These are phyloP conservation scores for Halcyon malimbica DNA, from an alignment of 2,113 vertebrate species.

Conservation along the genomic window DNA sequence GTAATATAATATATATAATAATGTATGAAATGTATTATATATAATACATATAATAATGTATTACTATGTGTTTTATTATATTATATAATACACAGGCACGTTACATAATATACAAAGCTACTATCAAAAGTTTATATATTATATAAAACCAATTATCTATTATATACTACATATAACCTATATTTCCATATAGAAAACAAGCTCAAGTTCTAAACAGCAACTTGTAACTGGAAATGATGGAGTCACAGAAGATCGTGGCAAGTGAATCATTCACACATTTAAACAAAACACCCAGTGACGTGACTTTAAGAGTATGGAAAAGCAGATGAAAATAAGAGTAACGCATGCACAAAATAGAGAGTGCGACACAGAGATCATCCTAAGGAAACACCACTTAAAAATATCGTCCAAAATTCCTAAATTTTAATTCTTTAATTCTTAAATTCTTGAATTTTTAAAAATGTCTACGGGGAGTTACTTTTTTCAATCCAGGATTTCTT, in stretches of 20 bases:
- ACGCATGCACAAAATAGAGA: background rate
- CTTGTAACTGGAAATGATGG: fast-evolving
- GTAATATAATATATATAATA: too few species aligned
- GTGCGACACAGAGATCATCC: background rate
- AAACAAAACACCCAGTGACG: fast-evolving
- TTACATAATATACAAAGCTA: too few species aligned
- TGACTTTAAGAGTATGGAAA: background rate
- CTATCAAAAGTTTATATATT: too few species aligned
- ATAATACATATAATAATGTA: too few species aligned
- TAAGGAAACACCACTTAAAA: background rate
- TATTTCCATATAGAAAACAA: background rate
- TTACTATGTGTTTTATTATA: too few species aligned
- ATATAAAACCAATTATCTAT: background rate
- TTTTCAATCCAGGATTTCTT: background rate
- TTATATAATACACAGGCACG: too few species aligned
- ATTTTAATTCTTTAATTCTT: background rate
- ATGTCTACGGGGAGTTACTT: background rate
- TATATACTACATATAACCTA: background rate
- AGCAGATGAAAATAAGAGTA: background rate
- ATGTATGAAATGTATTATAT: too few species aligned
- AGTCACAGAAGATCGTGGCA: fast-evolving
- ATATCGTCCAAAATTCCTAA: background rate
- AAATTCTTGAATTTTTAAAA: background rate
- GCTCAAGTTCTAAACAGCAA: background rate
- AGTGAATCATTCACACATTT: background rate